These are phyloP conservation scores for Xenentodon cancila DNA, from an alignment of 2,797 vertebrate genomes.

Conservation along the genomic window DNA sequence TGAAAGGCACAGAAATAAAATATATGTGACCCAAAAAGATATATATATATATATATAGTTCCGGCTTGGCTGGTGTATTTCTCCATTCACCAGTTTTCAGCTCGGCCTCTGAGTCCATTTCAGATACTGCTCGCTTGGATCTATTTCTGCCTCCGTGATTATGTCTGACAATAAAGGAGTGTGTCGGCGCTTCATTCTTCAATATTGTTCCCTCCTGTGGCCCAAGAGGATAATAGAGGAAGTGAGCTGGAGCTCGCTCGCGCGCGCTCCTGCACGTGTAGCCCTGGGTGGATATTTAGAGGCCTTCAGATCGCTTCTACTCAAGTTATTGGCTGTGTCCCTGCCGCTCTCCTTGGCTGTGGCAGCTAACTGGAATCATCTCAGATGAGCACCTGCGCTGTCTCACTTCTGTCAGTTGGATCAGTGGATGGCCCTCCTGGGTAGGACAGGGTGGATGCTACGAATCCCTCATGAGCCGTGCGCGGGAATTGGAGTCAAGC, in stretches of 20 bases:
- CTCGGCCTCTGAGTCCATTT: neutral
- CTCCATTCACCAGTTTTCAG: no score
- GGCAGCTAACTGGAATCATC: constrained; percentile 61
- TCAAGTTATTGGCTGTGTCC: constrained; percentile 57
- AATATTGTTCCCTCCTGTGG: constrained; percentile 31
- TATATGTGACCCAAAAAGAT: no score
- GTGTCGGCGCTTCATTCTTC: constrained; percentile 31
- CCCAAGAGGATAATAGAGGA: constrained; percentile 59
- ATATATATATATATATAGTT: no score
- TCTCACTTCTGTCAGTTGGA: constrained; percentile 55
- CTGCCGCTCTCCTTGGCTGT: constrained; percentile 54
- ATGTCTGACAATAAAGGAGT: constrained; percentile 2
- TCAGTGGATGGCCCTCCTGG: constrained; percentile 48
- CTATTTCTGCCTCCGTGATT: neutral
- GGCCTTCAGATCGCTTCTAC: constrained; percentile 57
- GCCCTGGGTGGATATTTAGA: constrained; percentile 64
- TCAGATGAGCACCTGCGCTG: constrained; percentile 48
- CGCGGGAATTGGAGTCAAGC: constrained; percentile 36
- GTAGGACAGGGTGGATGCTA: constrained; percentile 43
- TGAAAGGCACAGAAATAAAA: no score
- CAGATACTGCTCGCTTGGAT: neutral
- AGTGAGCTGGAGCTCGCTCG: constrained; percentile 33
- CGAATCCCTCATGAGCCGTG: constrained; percentile 46
- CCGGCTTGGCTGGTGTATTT: no score
- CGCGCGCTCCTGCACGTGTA: constrained; percentile 31